These are phyloP conservation scores for Aphelenchoides bicaudatus DNA, from an alignment of 2,888 invertebrate genomes.

Conservation along the genomic window DNA sequence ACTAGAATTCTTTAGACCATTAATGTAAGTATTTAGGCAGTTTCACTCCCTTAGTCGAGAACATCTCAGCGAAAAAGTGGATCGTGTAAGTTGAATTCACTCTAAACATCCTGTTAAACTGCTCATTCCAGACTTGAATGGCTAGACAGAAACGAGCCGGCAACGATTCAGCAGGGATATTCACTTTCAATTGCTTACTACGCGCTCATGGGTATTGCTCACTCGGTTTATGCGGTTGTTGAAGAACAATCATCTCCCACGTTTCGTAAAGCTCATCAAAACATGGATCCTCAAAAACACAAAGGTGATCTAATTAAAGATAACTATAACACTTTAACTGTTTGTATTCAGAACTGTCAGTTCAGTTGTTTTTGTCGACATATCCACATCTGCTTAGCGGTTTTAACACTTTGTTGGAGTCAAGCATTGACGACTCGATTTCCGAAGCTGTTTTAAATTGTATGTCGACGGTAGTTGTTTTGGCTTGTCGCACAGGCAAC, in stretches of 20 bases:
- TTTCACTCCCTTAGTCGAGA: slow-evolving; percentile 37
- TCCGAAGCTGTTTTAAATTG: slow-evolving; percentile 86
- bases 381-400: slow-evolving; percentile 92
- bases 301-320: slow-evolving; percentile 3
- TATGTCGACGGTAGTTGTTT: slow-evolving; percentile 81
- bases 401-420: slow-evolving; percentile 83
- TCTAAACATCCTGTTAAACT: not conserved
- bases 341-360: slow-evolving; percentile 40
- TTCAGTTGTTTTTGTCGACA: slow-evolving; percentile 81
- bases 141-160: slow-evolving; percentile 90
- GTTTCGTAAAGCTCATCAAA: not conserved
- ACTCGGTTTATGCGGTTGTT: slow-evolving; percentile 60
- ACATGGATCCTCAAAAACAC: not conserved
- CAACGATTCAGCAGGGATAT: slow-evolving; percentile 89
- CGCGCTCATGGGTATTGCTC: slow-evolving; percentile 83
- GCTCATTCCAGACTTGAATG: slow-evolving; percentile 74
- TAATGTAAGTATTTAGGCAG: slow-evolving; percentile 29
- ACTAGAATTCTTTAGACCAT: slow-evolving; percentile 22
- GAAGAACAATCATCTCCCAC: slow-evolving; percentile 30
- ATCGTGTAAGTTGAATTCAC: slow-evolving; percentile 27
- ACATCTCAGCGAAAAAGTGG: slow-evolving; percentile 34
- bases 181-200: slow-evolving; percentile 92
- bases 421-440: slow-evolving; percentile 83
- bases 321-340: too few relatives aligned
- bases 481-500: slow-evolving; percentile 79